Evolutionary conservation across 2,888 invertebrate genomes (phyloP), one percentile per base, ranked within the genome.

Genomic region (Chymomyza procnemis): DNA sequence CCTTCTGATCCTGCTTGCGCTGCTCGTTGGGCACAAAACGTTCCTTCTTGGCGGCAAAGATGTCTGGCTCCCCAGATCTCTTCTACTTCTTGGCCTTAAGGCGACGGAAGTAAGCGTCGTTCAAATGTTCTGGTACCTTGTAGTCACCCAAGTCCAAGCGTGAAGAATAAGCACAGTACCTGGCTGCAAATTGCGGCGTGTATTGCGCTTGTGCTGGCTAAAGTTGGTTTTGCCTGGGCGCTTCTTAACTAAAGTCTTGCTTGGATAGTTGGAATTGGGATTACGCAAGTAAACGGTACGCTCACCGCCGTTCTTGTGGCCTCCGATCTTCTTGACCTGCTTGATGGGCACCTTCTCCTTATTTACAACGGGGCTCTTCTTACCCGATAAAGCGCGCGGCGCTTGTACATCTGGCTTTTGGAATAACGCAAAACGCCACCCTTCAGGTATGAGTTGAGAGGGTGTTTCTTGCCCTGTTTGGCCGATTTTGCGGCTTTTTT

Each of bases 241-340:
- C 65, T 93, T 93, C 85, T 93, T 93, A 64, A 97, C 90, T 93
- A 93, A 94, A 80, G 95, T 94, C 88, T 95, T 94, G 63, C 97
- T 97, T 50, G 97, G 96, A 89, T 96, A 96, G 91, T 94, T 95
- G 34, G 95, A 93, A 80, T 93, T 94, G 75, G 95, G 93, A 89
- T 96, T 95, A 81, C 94, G 94, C 61, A 96, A 91, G 73, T 94
- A 92, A 58, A 99, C 98, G 77, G 94, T 94, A 91, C 99, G 95
- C 80, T 95, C 96, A 67, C 96, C 96, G 87, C 99, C 99, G 89
- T 99, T 99, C 92, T 99, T 99, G 79, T 98, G 98, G 74, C 99
- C 99, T 67, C 97, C 96, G 80, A 99, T 96, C 85, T 94, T 94
- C 92, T 99, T 99, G 71, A 94, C 95, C 66, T 95, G 88, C 69